phyloP scores from a whole-genome alignment of 2,888 invertebrate species.

The Cryptophagus acutangulus region DNA sequence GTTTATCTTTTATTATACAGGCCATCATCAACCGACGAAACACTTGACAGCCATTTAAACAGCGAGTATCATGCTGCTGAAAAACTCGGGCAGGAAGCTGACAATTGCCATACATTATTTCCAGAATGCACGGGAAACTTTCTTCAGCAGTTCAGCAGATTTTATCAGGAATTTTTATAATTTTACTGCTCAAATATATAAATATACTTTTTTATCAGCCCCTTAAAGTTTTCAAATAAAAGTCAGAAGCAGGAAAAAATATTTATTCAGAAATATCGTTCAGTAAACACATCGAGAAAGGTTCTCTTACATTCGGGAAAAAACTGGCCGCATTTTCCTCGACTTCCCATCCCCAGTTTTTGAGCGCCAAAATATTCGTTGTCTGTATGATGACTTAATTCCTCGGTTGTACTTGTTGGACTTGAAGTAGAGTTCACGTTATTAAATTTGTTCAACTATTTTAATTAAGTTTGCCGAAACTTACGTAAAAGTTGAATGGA shows the following conservation, averaged over 20 bases:
- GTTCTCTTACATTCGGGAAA: slow-evolving; percentile 27
- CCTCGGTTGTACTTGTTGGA: slow-evolving; percentile 45
- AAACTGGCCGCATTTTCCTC: slow-evolving; percentile 22
- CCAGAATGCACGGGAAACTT: slow-evolving; percentile 60
- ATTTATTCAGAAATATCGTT: no score
- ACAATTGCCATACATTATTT: slow-evolving; percentile 56
- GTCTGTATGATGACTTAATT: slow-evolving; percentile 34
- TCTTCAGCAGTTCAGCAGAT: slow-evolving; percentile 55
- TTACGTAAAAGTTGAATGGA: slow-evolving; percentile 66
- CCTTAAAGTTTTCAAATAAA: no score
- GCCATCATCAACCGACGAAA: slow-evolving; percentile 66
- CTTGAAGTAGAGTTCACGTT: slow-evolving; percentile 36
- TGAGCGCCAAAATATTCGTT: slow-evolving; percentile 54
- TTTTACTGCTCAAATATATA: not conserved
- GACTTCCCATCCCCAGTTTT: slow-evolving; percentile 44
- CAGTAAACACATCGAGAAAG: slow-evolving; percentile 17
- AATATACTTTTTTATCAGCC: no score
- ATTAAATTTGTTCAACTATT: not conserved
- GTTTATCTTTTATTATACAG: slow-evolving; percentile 45
- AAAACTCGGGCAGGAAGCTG: slow-evolving; percentile 55
- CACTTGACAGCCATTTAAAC: slow-evolving; percentile 59
- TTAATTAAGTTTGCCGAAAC: slow-evolving; percentile 32
- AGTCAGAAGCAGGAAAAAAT: slow-evolving; percentile 8
- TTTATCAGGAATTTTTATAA: slow-evolving; percentile 8
- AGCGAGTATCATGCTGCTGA: slow-evolving; percentile 73